A percentile compares a stretch with the other conserved stretches of the same genome.
phyloP scores from a whole-genome alignment of 2,797 vertebrate species.

The Oryzias sinensis region DNA sequence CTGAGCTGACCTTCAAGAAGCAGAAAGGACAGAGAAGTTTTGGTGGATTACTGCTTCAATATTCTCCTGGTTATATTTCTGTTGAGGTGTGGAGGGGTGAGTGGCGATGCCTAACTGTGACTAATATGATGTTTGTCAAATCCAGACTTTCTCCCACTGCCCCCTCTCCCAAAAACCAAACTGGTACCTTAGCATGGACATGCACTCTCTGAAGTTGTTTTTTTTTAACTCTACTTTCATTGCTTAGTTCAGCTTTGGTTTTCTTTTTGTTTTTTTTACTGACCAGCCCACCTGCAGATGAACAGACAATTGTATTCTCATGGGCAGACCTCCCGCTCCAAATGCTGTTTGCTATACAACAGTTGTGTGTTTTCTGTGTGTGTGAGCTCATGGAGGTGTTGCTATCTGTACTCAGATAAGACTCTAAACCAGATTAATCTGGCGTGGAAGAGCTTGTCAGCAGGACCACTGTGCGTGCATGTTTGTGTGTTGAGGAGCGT shows the following conservation, averaged over 20 bases:
- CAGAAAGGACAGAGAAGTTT: slow-evolving; percentile 65
- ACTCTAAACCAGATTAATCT: slow-evolving; percentile 99
- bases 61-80: slow-evolving; percentile 62
- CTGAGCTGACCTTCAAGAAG: slow-evolving; percentile 57
- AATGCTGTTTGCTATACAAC: slow-evolving; percentile 61
- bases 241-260: slow-evolving; percentile 60
- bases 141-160: slow-evolving; percentile 62
- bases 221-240: slow-evolving; percentile 58
- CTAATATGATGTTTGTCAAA: slow-evolving; percentile 70
- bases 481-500: slow-evolving; percentile 37
- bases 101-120: slow-evolving; percentile 61
- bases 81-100: slow-evolving; percentile 35
- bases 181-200: slow-evolving; percentile 22
- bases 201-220: slow-evolving; percentile 35
- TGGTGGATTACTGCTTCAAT: slow-evolving; percentile 58
- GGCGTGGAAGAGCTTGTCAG: slow-evolving; percentile 97
- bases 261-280: slow-evolving; percentile 42
- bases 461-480: slow-evolving; percentile 74
- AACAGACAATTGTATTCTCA: slow-evolving; percentile 90
- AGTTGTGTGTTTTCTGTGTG: slow-evolving; percentile 48
- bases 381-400: slow-evolving; percentile 73
- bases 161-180: slow-evolving; percentile 31
- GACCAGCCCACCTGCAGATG: slow-evolving; percentile 82
- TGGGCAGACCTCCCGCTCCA: slow-evolving; percentile 78
- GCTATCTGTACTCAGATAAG: slow-evolving; percentile 96